Percentiles rank a stretch among this genome's conserved stretches.
These are phyloP conservation scores for Scaptomyza parva DNA, from an alignment of 2,888 invertebrate genomes.

Conservation along the genomic window DNA sequence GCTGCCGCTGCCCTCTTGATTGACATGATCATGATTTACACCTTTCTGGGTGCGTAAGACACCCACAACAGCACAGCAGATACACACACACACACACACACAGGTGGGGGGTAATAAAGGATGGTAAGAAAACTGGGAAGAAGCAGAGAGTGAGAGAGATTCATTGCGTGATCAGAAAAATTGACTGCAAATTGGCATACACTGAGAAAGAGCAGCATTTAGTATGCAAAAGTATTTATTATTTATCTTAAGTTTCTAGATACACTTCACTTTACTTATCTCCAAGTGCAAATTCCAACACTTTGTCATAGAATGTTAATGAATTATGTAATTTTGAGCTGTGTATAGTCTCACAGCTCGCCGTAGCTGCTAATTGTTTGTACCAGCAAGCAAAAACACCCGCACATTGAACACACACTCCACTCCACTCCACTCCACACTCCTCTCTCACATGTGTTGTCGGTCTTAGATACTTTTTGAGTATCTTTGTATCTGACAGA, in stretches of 20 bases:
- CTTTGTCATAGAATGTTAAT: constrained; percentile 6
- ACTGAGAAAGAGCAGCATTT: constrained; percentile 14
- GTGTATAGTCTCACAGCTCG: constrained; percentile 20
- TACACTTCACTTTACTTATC: not conserved
- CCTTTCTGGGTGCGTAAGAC: constrained; percentile 82
- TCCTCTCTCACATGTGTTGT: constrained; percentile 8
- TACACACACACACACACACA: constrained; percentile 8
- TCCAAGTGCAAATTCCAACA: constrained; percentile 1
- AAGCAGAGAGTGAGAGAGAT: too few relatives aligned
- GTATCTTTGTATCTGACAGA: constrained; percentile 63
- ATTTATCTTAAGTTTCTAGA: not conserved
- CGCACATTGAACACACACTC: constrained; percentile 51
- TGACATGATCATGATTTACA: constrained; percentile 85
- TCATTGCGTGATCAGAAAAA: constrained; percentile 44
- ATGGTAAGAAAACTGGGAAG: not conserved
- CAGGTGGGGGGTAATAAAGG: not conserved
- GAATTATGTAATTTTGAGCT: constrained; percentile 19
- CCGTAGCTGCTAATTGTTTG: constrained; percentile 61
- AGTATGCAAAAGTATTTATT: not conserved
- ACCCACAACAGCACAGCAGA: too few relatives aligned
- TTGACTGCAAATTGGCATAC: constrained; percentile 52
- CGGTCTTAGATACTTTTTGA: constrained; percentile 32
- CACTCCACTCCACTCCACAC: too few relatives aligned
- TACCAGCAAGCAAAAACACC: constrained; percentile 70
- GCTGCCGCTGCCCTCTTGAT: constrained; percentile 71